Base-by-base conservation (phyloP, 1,140 invertebrate species). In the Drosophila parvula region DNA sequence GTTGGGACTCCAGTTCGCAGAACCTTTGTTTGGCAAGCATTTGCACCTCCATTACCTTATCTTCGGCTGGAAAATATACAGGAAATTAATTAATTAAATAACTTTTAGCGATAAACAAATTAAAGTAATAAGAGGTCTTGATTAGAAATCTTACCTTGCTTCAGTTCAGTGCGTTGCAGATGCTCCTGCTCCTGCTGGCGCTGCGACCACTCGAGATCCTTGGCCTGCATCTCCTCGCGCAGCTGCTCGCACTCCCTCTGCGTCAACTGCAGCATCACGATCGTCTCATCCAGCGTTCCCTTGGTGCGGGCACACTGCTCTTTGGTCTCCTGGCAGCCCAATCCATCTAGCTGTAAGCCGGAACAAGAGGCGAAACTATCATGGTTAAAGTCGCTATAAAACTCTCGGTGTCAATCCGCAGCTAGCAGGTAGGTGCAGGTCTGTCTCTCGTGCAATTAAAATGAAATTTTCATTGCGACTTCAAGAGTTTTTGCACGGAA, bases 301-400 rank as follows among this genome's bases (percentile, higher is more conserved):
- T 92, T 94, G 30, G 93, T 91, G 3, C 47, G 55, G 41, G 56
- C 73, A 12, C 55, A 76, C 32, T 78, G 62, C 93, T 92, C 77
- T 94, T 93, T 67, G 92, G 91, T 90, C 93, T 94, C 47, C 94
- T 84, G 53, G 85, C 91, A 12, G 93, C 94, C 30, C 93, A 93
- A 94, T 2, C 94, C 94, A 71, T 95, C 94, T 71, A 95, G 92
- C 95, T 95, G 88, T 56, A 92, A 92, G 32, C 90, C 50, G 77
- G 80, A 50, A 67, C 53, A 12, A 2, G 5, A 30, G 34, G 62
- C 38, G 27, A 64, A 45, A 53, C n/a, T 48, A 50, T 36, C 45
- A 38, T n/a, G 40, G 56, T 74, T 58, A 59, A 27, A 58, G 50
- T 58, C 51, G 51, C 68, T 71, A 71, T 71, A 71, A 71, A 71